Evolutionary conservation across 2,888 invertebrate species (phyloP).

Genomic region (Molorchus minor): DNA sequence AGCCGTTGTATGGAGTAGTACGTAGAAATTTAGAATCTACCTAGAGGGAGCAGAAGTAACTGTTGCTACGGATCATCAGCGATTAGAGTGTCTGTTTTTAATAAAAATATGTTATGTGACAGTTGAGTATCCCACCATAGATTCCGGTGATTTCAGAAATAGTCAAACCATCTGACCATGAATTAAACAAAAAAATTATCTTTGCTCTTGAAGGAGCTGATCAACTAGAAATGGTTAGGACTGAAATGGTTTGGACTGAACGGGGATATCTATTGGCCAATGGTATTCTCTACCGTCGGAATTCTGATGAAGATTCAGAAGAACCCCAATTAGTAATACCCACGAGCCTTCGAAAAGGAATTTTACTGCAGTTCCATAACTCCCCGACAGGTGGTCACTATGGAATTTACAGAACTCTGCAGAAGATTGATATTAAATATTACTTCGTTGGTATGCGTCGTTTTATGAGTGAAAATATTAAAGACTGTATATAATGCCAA

Average conservation of each 20-base stretch:
- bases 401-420: constrained; percentile 15
- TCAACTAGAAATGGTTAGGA: too few species aligned
- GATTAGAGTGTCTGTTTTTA: background rate
- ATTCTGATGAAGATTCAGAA: background rate
- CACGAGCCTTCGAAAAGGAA: background rate
- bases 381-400: constrained; percentile 22
- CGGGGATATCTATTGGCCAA: background rate
- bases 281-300: background rate
- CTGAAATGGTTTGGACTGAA: background rate
- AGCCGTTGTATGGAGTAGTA: background rate
- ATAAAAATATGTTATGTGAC: background rate
- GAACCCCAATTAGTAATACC: background rate
- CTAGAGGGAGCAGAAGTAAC: background rate
- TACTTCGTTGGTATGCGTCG: constrained; percentile 40
- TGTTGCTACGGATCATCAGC: background rate
- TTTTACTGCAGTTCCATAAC: constrained; percentile 18
- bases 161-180: too few species aligned
- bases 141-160: too few species aligned
- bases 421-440: constrained; percentile 12
- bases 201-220: too few species aligned
- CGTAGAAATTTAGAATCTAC: background rate
- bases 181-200: too few species aligned
- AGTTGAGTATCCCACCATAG: background rate
- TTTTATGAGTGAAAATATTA: constrained; percentile 43
- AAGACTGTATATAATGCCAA: constrained; percentile 49